Evolutionary conservation across 2,113 vertebrate genomes (phyloP).

Genomic region (Lichenostomus cassidix): DNA sequence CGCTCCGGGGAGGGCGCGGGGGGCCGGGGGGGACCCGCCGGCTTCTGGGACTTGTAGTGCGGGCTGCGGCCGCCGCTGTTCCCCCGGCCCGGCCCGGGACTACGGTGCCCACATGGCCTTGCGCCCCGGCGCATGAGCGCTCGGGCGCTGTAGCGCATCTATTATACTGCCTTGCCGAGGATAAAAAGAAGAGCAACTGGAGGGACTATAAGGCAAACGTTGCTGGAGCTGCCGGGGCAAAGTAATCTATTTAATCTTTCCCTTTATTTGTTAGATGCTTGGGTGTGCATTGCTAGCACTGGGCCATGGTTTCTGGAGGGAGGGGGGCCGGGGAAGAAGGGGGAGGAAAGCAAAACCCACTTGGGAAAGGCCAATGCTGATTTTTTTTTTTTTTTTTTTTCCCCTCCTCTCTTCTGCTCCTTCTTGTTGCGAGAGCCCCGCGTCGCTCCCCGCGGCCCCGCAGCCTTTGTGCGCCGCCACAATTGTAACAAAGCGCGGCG

Average conservation of each 20-base stretch:
- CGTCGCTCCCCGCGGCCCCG: constrained; percentile 40
- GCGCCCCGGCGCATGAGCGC: constrained; percentile 84
- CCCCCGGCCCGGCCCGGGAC: constrained; percentile 46
- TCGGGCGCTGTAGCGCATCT: constrained; percentile 86
- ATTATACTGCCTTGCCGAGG: constrained; percentile 91
- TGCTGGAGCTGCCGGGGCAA: constrained; percentile 82
- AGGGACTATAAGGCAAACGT: constrained; percentile 79
- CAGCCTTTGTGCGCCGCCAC: constrained; percentile 85
- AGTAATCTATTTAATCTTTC: constrained; percentile 82
- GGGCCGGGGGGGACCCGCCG: not conserved
- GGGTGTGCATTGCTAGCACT: constrained; percentile 18
- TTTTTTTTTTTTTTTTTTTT: not conserved
- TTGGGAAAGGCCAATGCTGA: constrained; percentile 41
- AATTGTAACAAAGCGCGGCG: constrained; percentile 81
- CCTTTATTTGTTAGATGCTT: constrained; percentile 61
- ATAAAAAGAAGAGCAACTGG: constrained; percentile 83
- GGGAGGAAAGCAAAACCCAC: constrained; percentile 29
- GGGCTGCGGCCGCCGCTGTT: not conserved
- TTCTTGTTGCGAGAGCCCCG: not conserved
- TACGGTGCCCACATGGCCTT: constrained; percentile 80
- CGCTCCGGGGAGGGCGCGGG: constrained; percentile 1
- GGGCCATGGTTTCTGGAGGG: constrained; percentile 34
- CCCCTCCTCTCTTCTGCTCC: not conserved
- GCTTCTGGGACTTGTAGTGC: constrained; percentile 76
- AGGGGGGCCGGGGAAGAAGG: constrained; percentile 14